phyloP scores from a whole-genome alignment of 2,797 vertebrate genomes.

The Muscicapa comitata region DNA sequence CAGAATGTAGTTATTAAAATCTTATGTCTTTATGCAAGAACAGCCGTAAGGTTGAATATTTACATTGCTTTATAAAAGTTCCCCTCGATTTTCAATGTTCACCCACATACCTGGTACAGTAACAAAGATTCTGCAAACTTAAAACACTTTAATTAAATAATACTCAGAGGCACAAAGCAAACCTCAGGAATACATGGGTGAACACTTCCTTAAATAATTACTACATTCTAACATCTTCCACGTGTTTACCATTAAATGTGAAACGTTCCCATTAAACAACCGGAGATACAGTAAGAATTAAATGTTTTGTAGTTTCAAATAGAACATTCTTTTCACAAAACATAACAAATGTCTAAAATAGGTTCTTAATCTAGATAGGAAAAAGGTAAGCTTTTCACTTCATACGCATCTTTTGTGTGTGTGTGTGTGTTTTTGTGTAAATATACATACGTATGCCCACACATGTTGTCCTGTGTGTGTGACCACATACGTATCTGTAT shows the following conservation, averaged over 20 bases:
- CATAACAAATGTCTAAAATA: constrained; percentile 84
- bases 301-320: constrained; percentile 80
- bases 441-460: constrained; percentile 57
- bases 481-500: constrained; percentile 52
- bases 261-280: constrained; percentile 76
- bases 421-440: constrained; percentile 46
- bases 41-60: constrained; percentile 77
- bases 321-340: constrained; percentile 84
- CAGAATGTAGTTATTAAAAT: constrained; percentile 79
- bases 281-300: constrained; percentile 82
- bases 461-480: constrained; percentile 40
- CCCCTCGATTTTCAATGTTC: constrained; percentile 78
- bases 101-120: constrained; percentile 78
- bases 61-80: constrained; percentile 84
- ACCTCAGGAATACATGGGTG: constrained; percentile 76
- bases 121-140: constrained; percentile 80
- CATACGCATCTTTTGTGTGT: constrained; percentile 76
- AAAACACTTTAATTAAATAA: constrained; percentile 81
- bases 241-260: constrained; percentile 76
- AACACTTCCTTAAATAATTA: constrained; percentile 77
- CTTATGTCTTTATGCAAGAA: constrained; percentile 75
- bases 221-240: constrained; percentile 80
- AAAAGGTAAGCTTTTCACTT: constrained; percentile 81
- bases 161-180: constrained; percentile 83
- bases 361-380: constrained; percentile 82